These are phyloP conservation scores for Lerista edwardsae DNA, from an alignment of 2,797 vertebrate species.

Conservation along the genomic window DNA sequence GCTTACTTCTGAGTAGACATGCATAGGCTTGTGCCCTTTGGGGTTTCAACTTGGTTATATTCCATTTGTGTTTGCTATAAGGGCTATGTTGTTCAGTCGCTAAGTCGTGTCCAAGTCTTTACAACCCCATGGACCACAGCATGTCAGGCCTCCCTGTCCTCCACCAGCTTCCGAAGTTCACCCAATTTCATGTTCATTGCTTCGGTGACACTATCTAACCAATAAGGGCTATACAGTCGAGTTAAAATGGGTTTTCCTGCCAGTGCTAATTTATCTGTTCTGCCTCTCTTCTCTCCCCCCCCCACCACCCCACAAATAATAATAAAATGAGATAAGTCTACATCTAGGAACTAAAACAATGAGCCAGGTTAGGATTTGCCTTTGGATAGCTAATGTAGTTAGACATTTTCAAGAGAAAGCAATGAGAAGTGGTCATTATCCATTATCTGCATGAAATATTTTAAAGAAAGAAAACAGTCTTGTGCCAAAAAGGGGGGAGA, in stretches of 20 bases:
- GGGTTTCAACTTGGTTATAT: conserved; percentile 9
- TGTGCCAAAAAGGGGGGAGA: conserved; percentile 65
- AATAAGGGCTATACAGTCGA: conserved; percentile 26
- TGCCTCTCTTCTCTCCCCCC: conserved; percentile 37
- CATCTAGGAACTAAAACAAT: conserved; percentile 66
- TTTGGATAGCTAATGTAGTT: conserved; percentile 75
- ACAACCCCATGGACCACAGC: too few relatives aligned
- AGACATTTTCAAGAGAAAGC: conserved; percentile 76
- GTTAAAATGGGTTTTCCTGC: conserved; percentile 15
- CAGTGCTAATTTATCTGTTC: conserved; percentile 51
- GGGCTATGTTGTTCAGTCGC: conserved; percentile 37
- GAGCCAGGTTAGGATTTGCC: conserved; percentile 71
- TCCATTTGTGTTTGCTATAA: conserved; percentile 29
- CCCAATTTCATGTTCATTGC: too few relatives aligned
- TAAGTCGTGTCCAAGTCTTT: too few relatives aligned
- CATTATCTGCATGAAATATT: conserved; percentile 79
- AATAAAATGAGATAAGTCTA: conserved; percentile 48
- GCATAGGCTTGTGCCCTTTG: not conserved
- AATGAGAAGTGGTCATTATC: conserved; percentile 79
- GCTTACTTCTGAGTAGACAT: too few relatives aligned
- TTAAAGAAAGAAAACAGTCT: conserved; percentile 72
- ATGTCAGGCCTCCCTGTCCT: too few relatives aligned
- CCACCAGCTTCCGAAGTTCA: too few relatives aligned
- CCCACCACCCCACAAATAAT: not conserved
- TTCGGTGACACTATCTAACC: too few relatives aligned